Evolutionary conservation across 2,888 invertebrate species (phyloP), one percentile per base, ranked within the genome.

Genomic region (Nesidiocoris tenuis): DNA sequence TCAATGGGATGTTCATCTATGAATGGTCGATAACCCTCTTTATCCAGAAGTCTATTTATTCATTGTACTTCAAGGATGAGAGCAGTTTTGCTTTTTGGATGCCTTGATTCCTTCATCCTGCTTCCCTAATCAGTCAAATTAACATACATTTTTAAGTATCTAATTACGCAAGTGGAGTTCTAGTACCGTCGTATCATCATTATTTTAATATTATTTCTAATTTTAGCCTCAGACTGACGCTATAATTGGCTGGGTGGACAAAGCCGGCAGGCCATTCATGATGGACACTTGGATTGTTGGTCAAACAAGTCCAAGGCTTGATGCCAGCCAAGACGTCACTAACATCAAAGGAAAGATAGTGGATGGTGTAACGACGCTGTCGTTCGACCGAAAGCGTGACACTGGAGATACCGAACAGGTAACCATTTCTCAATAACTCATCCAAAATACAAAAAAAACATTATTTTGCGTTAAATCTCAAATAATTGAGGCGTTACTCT

Each of bases 231-330:
- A 94, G 85, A 92, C 94, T 0, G 96, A 96, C 83, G 92, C 94
- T 0, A 88, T 96, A 21, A 86, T 96, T 19, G 96, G 95, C 0
- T 95, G 94, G 93, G 91, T 95, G 23, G 94, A 95, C 82, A 87
- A 89, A 68, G 87, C 87, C 5, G 92, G 92, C 0, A 86, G 93
- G 0, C 90, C 92, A 0, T 94, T 94, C 85, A 83, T 95, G 21
- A 93, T 94, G 92, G 95, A 96, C 83, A 92, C 93, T 0, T 95
- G 92, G 92, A 89, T 95, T 76, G 86, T 86, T 74, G 93, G 93
- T 0, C 95, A 95, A 85, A 88, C 88, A 1, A 87, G 90, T 7
- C 93, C 94, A 0, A 84, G 89, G 9, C 84, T 92, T 16, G 94
- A 94, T 83, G 83, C 85, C 0, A 86, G 88, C 0, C 95, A 95